These are phyloP conservation scores for Octopus bimaculoides DNA, from an alignment of 1,140 invertebrate genomes.

Conservation along the genomic window DNA sequence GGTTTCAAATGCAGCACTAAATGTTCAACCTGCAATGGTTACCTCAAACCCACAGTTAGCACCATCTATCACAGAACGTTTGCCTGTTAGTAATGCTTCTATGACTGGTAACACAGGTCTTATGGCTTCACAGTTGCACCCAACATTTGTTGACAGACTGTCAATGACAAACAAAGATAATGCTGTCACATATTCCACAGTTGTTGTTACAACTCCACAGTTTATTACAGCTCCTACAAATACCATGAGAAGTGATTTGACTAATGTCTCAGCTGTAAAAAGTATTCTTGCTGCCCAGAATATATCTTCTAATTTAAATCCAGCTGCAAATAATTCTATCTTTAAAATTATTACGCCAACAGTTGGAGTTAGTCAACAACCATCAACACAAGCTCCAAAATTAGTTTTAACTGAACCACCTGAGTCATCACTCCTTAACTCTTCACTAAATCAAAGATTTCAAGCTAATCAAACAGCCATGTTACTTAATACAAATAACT, in stretches of 20 bases:
- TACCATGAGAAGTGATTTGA: conserved; percentile 2
- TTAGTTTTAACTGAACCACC: background rate
- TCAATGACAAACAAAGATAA: conserved; percentile 5
- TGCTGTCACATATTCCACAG: background rate
- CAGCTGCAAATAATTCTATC: background rate
- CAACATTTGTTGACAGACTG: background rate
- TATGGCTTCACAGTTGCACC: background rate
- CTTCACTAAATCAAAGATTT: background rate
- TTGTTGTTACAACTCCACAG: background rate
- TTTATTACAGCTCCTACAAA: background rate
- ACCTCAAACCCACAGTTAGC: conserved; percentile 3
- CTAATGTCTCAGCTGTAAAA: background rate
- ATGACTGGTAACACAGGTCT: background rate
- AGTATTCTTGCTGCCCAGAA: background rate
- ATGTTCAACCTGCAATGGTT: background rate
- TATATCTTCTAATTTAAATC: background rate
- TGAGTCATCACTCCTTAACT: background rate
- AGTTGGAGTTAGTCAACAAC: background rate
- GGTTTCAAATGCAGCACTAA: background rate
- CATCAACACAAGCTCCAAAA: background rate
- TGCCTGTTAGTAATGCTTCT: background rate
- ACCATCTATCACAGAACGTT: conserved; percentile 1
- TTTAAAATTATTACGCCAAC: background rate
- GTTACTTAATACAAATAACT: background rate
- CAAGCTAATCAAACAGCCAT: background rate